A percentile compares a stretch with the other conserved stretches of the same genome.
Conservation (phyloP, 2,113 vertebrate genomes). For the Picathartes gymnocephalus region DNA sequence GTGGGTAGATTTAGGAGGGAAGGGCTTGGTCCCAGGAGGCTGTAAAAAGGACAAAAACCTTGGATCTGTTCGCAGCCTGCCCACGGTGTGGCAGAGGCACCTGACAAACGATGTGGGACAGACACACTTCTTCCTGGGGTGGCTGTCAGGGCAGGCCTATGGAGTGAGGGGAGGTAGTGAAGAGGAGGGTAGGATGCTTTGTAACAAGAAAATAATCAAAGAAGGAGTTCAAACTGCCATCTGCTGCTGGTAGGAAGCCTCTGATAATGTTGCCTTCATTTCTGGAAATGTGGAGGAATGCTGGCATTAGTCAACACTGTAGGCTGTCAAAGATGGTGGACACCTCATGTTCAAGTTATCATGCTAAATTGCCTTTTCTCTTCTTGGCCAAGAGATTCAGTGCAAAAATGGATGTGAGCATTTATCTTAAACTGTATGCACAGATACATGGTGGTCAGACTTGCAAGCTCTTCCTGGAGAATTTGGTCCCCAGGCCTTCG, state of each 20-base stretch:
- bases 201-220: not conserved
- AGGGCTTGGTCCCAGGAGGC: not conserved
- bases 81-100: not conserved
- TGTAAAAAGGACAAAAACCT: not conserved
- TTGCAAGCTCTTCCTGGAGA: not conserved
- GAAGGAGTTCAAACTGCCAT: not conserved
- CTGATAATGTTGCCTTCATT: not conserved
- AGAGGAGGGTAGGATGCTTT: not conserved
- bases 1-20: not conserved
- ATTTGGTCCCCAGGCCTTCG: not conserved
- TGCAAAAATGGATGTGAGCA: not conserved
- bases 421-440: not conserved
- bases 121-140: not conserved
- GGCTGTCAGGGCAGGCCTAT: not conserved
- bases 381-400: not conserved
- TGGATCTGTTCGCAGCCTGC: not conserved
- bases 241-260: not conserved
- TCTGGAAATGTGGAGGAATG: not conserved
- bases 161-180: not conserved
- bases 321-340: not conserved
- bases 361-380: not conserved
- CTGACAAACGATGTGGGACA: not conserved
- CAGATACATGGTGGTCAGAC: rapidly evolving
- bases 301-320: not conserved
- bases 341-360: not conserved